Base-by-base conservation (phyloP, 2,888 invertebrate species). In the Quadroppia sp. region DNA sequence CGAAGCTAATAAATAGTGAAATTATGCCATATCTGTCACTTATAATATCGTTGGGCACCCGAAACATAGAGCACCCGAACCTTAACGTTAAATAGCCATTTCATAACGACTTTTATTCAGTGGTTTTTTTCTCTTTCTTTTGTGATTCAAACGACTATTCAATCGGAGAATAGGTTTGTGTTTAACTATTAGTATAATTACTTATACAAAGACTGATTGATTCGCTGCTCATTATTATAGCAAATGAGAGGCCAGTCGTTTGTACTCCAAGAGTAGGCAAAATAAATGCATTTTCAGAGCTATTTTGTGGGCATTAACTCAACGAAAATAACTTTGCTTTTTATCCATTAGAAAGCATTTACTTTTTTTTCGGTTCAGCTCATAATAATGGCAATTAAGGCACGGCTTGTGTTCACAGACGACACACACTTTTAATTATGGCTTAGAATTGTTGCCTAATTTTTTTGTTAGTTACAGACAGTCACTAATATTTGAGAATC, bases 221-320 rank as follows among this genome's bases (percentile, higher is more conserved):
- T 56, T 25, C 25, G 56, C n/a, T 56, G 3, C 56, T 61, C 32
- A 61, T 61, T 61, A 61, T 61, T 61, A 61, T 61, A 61, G 30
- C 61, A 61, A 61, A 61, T 61, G 61, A 32, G 61, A 61, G 61
- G 4, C 61, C 61, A 61, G 61, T 61, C 7, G 61, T 30, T 61
- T 32, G 61, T 61, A 9, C 32, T 13, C 23, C 23, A 25, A 23
- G 6, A 61, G 20, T 17, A 25, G n/a, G 2, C 7, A 32, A 30
- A 30, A 32, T 61, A 15, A 30, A 32, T 28, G 61, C 61, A 61
- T 61, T 61, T n/a, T 6, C 25, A 61, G 61, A 30, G 9, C 61
- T 32, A 30, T 61, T 61, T 30, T 28, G 28, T 30, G 61, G n/a
- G 32, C 61, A 61, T 30, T 61, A 61, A 32, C 32, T 61, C 32